Conservation (phyloP, 2,113 vertebrate species). For the Ginglymostoma cirratum region DNA sequence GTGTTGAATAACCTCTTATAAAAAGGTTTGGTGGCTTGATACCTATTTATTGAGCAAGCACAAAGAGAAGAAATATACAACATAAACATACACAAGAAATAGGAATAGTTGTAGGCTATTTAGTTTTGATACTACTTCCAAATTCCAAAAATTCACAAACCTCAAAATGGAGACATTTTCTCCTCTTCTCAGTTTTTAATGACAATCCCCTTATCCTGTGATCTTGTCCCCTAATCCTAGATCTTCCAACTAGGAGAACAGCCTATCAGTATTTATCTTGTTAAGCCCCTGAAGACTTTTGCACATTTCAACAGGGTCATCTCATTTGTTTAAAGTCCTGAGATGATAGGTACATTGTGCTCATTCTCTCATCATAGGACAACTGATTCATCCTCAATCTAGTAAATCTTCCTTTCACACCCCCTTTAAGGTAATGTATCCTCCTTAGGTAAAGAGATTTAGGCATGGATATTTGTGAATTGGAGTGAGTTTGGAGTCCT, state of each 20-base stretch:
- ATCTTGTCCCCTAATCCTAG: not conserved
- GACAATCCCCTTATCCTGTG: not conserved
- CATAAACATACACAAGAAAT: too few relatives aligned
- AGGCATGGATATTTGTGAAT: too few relatives aligned
- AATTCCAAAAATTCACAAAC: not conserved
- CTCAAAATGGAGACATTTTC: not conserved
- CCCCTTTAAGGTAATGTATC: not conserved
- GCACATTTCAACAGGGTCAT: not conserved
- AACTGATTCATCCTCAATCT: not conserved
- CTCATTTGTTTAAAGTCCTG: not conserved
- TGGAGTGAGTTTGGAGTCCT: too few relatives aligned
- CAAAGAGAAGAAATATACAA: too few relatives aligned
- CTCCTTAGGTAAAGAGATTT: too few relatives aligned
- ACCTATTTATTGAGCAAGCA: too few relatives aligned
- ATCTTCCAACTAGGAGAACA: not conserved
- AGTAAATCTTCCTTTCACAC: not conserved
- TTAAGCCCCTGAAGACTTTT: not conserved
- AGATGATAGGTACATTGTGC: not conserved
- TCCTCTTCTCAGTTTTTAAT: not conserved
- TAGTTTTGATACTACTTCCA: too few relatives aligned
- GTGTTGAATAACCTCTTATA: too few relatives aligned
- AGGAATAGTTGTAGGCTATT: too few relatives aligned
- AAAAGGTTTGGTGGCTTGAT: too few relatives aligned
- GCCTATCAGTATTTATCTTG: not conserved
- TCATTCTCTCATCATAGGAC: not conserved